phyloP scores from a whole-genome alignment of 1,140 invertebrate species.

The Nylanderia fulva region DNA sequence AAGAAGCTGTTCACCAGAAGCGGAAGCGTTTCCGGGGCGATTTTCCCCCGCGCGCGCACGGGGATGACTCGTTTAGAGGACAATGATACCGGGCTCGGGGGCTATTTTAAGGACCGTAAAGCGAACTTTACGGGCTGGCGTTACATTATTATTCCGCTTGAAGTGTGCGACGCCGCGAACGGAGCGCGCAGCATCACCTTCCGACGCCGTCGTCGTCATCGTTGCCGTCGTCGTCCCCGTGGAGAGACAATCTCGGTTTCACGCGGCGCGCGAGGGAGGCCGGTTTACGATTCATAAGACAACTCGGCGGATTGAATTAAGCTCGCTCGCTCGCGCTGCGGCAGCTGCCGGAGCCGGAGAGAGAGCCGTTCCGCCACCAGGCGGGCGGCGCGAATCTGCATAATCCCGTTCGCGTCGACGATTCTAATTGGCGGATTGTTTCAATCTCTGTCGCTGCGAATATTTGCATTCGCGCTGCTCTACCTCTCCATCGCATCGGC shows the following conservation, averaged over 20 bases:
- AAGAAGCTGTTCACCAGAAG: neutral
- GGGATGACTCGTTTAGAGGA: conserved; percentile 30
- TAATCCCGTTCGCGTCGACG: conserved; percentile 84
- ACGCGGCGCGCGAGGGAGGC: conserved; percentile 60
- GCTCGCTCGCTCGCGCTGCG: conserved; percentile 75
- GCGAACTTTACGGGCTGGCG: conserved; percentile 66
- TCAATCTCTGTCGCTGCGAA: conserved; percentile 83
- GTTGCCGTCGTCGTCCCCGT: neutral
- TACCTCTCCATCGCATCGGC: conserved; percentile 36
- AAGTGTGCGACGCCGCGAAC: conserved; percentile 59
- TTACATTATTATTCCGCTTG: conserved; percentile 76
- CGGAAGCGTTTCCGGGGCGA: neutral
- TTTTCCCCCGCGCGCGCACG: neutral
- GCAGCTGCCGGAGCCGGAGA: conserved; percentile 82
- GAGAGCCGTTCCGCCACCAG: conserved; percentile 71
- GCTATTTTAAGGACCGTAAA: conserved; percentile 38
- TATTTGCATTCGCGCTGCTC: conserved; percentile 81
- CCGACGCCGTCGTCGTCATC: conserved; percentile 30
- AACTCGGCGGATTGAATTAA: conserved; percentile 85
- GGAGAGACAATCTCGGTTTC: conserved; percentile 78
- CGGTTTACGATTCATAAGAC: conserved; percentile 85
- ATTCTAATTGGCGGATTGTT: conserved; percentile 86
- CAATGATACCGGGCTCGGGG: conserved; percentile 22
- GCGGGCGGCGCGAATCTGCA: conserved; percentile 82
- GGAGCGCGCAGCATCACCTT: conserved; percentile 49